Conservation (phyloP, 2,797 vertebrate species). For the Anguilla megastoma region DNA sequence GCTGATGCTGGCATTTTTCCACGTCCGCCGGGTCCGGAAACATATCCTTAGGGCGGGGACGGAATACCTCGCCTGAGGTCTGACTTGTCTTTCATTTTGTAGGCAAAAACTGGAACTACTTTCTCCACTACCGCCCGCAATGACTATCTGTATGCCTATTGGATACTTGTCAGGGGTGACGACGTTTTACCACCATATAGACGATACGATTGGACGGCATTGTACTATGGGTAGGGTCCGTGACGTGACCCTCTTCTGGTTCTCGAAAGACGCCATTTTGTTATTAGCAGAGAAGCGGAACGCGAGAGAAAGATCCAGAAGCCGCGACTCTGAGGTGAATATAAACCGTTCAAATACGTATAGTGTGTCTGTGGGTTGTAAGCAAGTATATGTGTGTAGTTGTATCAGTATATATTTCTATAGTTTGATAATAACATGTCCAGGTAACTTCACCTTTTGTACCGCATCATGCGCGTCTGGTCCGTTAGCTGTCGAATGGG, state of each 20-base stretch:
- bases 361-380: not conserved
- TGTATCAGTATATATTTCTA: not conserved
- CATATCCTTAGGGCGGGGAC: conserved; percentile 20
- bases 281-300: conserved; percentile 66
- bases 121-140: conserved; percentile 16
- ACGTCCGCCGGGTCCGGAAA: conserved; percentile 26
- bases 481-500: conserved; percentile 6
- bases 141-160: not conserved
- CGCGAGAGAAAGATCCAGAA: conserved; percentile 70
- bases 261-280: conserved; percentile 82
- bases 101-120: conserved; percentile 14
- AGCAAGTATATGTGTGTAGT: not conserved
- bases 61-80: not conserved
- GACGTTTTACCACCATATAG: not conserved
- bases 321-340: conserved; percentile 68
- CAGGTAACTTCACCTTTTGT: conserved; percentile 53
- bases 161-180: not conserved
- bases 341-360: not conserved
- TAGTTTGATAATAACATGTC: not conserved
- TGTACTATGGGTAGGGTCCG: conserved; percentile 59
- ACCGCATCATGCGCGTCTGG: conserved; percentile 63
- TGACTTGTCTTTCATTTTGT: conserved; percentile 28
- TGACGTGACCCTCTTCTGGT: conserved; percentile 66
- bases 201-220: conserved; percentile 56
- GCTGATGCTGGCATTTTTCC: not conserved